Conservation (phyloP, 2,888 invertebrate species). For the Pilophorus perplexus region DNA sequence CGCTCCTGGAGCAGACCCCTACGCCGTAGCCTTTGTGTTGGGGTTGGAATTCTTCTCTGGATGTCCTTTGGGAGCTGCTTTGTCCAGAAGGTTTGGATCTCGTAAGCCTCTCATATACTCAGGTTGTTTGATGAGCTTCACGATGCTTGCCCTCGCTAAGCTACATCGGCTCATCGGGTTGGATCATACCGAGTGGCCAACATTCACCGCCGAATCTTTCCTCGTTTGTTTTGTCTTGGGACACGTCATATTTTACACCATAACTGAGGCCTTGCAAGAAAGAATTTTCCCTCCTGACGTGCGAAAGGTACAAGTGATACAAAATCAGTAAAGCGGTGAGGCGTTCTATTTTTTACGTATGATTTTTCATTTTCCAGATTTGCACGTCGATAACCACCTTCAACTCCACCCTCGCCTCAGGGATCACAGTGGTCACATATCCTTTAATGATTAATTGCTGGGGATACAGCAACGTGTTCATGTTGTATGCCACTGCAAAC, state of each 20-base stretch:
- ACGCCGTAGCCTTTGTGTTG: background rate
- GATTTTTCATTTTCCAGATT: conserved; percentile 3
- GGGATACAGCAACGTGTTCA: conserved; percentile 17
- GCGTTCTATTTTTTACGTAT: background rate
- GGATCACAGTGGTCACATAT: conserved; percentile 25
- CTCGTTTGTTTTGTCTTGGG: background rate
- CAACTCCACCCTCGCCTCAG: conserved; percentile 7
- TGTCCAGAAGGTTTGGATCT: background rate
- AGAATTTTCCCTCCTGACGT: conserved; percentile 10
- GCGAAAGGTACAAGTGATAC: conserved; percentile 3
- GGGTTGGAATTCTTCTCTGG: background rate
- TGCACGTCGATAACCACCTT: background rate
- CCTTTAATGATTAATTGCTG: conserved; percentile 30
- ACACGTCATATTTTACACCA: background rate
- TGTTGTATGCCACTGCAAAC: conserved; percentile 33
- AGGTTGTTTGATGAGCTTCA: background rate
- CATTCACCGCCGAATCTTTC: background rate
- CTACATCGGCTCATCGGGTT: conserved; percentile 22
- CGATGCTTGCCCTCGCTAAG: conserved; percentile 22
- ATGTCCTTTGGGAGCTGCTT: background rate
- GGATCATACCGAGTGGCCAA: background rate
- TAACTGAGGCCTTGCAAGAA: background rate
- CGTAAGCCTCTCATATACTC: conserved; percentile 16
- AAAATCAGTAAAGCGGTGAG: background rate
- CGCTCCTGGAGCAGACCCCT: background rate